Percentiles rank a stretch among this genome's conserved stretches.
These are phyloP conservation scores for Argynnis bischoffii DNA, from an alignment of 2,888 invertebrate genomes.

Conservation along the genomic window DNA sequence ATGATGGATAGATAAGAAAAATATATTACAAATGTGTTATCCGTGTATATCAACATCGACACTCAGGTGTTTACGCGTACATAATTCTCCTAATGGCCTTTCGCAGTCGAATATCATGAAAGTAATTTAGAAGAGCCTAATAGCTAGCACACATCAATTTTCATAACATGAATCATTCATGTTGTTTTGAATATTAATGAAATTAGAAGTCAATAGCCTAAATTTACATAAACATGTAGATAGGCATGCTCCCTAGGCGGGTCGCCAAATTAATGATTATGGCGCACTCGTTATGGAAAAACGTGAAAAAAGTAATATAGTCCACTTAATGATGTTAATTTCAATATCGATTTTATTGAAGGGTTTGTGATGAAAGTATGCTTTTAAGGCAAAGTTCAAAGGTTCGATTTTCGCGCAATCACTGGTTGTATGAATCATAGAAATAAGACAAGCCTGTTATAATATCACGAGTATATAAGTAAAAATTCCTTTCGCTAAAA, in stretches of 20 bases:
- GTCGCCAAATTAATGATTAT: neutral
- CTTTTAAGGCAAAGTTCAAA: no score
- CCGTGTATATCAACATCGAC: slow-evolving; percentile 9
- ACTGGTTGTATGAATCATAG: no score
- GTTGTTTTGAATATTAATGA: slow-evolving; percentile 34
- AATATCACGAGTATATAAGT: no score
- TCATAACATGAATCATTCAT: slow-evolving; percentile 36
- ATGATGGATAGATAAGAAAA: no score
- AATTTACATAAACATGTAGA: slow-evolving; percentile 37
- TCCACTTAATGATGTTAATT: no score
- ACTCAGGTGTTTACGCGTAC: slow-evolving; percentile 10
- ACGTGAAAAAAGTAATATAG: neutral
- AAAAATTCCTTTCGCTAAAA: no score
- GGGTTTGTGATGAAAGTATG: no score
- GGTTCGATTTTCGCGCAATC: no score
- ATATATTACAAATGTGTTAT: neutral
- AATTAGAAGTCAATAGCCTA: slow-evolving; percentile 46
- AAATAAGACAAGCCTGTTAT: no score
- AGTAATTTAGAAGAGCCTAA: slow-evolving; percentile 38
- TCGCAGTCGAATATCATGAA: slow-evolving; percentile 32
- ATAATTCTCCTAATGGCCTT: slow-evolving; percentile 33
- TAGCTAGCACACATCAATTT: slow-evolving; percentile 34
- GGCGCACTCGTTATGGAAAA: neutral
- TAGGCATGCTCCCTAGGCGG: slow-evolving; percentile 17
- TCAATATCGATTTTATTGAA: no score